These are phyloP conservation scores for Fregetta grallaria DNA, from an alignment of 2,113 vertebrate species.

Conservation along the genomic window DNA sequence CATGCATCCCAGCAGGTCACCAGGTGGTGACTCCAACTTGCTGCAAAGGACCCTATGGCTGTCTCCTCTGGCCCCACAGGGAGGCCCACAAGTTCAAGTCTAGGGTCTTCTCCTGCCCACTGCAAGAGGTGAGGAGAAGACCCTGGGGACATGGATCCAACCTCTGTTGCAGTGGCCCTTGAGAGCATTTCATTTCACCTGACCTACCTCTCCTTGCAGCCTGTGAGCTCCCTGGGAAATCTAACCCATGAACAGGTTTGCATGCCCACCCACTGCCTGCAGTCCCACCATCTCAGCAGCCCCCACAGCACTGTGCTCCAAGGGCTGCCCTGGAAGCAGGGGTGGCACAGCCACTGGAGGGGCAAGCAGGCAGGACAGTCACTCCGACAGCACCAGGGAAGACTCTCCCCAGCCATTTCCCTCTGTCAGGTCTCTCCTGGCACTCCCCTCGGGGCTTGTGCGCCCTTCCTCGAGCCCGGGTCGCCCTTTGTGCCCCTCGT, in stretches of 20 bases:
- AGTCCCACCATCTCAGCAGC: neutral
- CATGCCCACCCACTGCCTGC: neutral
- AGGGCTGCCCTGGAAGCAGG: neutral
- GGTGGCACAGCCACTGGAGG: neutral
- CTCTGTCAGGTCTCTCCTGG: fast-evolving
- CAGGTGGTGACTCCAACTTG: neutral
- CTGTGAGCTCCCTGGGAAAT: neutral
- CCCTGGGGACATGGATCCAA: neutral
- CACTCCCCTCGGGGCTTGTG: neutral
- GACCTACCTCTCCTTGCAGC: neutral
- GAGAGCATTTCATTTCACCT: neutral
- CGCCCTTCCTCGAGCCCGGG: neutral
- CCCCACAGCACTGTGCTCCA: fast-evolving
- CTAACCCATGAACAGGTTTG: neutral
- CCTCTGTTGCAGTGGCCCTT: neutral
- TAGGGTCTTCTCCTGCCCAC: neutral
- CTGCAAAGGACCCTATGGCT: fast-evolving
- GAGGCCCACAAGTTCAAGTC: neutral
- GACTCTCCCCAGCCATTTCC: fast-evolving
- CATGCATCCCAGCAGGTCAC: neutral
- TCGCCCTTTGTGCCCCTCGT: neutral
- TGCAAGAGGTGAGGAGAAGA: neutral
- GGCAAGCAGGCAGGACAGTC: neutral
- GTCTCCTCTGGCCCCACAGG: fast-evolving
- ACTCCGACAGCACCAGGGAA: fast-evolving